Evolutionary conservation across 1,140 invertebrate species (phyloP).

Genomic region (Colletes gigas): DNA sequence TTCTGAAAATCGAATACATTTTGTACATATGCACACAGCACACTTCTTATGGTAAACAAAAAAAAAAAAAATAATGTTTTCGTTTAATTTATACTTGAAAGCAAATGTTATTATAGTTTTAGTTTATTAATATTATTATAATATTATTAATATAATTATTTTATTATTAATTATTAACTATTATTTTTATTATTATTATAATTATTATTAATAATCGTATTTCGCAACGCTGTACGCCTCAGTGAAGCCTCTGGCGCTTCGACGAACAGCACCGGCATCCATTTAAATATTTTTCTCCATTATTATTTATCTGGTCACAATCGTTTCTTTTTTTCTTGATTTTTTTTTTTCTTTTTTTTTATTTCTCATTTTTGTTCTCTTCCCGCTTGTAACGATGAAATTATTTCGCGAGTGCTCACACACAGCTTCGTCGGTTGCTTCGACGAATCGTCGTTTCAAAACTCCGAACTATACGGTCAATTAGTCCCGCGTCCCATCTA

Average conservation of each 20-base stretch:
- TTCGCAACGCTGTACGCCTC: conserved; percentile 23
- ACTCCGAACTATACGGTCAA: conserved; percentile 30
- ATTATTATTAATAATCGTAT: conserved; percentile 56
- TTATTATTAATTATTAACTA: conserved; percentile 64
- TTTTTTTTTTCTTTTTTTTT: conserved; percentile 27
- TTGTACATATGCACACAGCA: conserved; percentile 69
- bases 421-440: conserved; percentile 18
- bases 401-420: conserved; percentile 37
- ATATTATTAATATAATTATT: conserved; percentile 67
- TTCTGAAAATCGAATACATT: conserved; percentile 74
- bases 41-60: conserved; percentile 62
- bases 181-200: conserved; percentile 56
- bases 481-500: conserved; percentile 16
- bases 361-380: background rate
- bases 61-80: conserved; percentile 66
- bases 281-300: conserved; percentile 34
- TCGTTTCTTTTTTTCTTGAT: conserved; percentile 31
- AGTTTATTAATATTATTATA: conserved; percentile 69
- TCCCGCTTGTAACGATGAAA: background rate
- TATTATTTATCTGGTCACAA: conserved; percentile 42
- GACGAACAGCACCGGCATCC: conserved; percentile 8
- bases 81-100: conserved; percentile 75
- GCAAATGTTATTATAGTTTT: conserved; percentile 75
- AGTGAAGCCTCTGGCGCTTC: background rate
- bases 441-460: conserved; percentile 22